These are phyloP conservation scores for Lepus americanus DNA, from an alignment of 2,113 vertebrate genomes.

Conservation along the genomic window DNA sequence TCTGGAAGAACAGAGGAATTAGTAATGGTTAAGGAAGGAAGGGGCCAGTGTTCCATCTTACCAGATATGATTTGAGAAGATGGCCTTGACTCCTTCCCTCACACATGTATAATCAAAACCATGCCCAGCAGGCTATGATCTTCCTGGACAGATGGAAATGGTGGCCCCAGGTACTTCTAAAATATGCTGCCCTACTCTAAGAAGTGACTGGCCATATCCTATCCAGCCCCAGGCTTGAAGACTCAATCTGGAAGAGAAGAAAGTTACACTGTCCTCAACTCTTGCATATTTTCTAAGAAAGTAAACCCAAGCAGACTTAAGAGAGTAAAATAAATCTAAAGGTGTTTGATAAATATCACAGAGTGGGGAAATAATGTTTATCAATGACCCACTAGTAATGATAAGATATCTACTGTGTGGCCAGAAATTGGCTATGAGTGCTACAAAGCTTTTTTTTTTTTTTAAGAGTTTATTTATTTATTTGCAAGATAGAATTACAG, in stretches of 20 bases:
- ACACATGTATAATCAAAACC: background rate
- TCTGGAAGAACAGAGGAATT: conserved; percentile 35
- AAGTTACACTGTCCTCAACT: background rate
- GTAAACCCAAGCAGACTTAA: background rate
- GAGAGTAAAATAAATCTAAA: background rate
- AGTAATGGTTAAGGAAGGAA: background rate
- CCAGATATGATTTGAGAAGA: background rate
- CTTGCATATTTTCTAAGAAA: background rate
- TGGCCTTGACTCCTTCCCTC: background rate
- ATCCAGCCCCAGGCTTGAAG: background rate
- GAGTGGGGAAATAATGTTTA: background rate
- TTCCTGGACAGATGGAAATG: background rate
- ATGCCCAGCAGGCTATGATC: background rate
- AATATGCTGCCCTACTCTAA: background rate
- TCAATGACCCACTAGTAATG: background rate
- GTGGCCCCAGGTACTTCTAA: background rate
- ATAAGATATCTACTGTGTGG: background rate
- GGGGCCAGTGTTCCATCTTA: background rate
- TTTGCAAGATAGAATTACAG: too few species aligned
- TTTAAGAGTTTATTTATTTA: too few species aligned
- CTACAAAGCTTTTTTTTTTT: background rate
- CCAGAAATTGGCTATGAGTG: background rate
- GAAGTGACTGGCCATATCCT: background rate
- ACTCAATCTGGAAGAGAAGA: background rate
- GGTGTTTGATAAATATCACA: background rate